Base-by-base conservation (phyloP, 2,797 vertebrate genomes). In the Lutjanus argentimaculatus region DNA sequence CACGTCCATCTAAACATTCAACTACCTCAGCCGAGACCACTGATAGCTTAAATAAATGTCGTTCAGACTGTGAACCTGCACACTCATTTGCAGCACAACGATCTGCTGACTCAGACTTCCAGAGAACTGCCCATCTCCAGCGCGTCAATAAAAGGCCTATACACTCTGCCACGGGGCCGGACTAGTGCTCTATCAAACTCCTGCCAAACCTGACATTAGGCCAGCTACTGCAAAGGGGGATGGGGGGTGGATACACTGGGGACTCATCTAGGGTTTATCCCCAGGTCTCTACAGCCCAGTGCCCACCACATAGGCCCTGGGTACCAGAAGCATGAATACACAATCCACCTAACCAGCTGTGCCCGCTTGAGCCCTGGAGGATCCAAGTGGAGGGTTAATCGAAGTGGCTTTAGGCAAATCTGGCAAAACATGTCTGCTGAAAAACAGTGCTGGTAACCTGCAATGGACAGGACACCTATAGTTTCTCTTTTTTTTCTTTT, bases 51-150 rank as follows among this genome's bases (percentile, higher is more conserved):
- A 86, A 89, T 77, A 84, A 87, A 92, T 79, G 80, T 17, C 48
- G 62, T 75, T 85, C 77, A 82, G 42, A 66, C 75, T 72, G 77
- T 68, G 76, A 79, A 84, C 78, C 77, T 71, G 68, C 70, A 72
- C 58, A 72, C 84, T 89, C 87, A 69, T 89, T 89, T 87, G 79
- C 85, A 75, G 86, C 78, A 78, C 84, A 68, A 67, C 51, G 67
- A 91, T 90, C 69, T 84, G 94, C 95, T 91, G 94, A 95, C 85
- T 95, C 91, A 92, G 92, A 80, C 77, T 85, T 89, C 62, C 59
- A 77, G 64, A 70, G 79, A 85, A 79, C 82, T 83, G 87, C 83
- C 86, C 93, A 86, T 92, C 87, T 92, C 85, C 86, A 74, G 79
- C 46, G 72, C 67, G 66, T 93, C 92, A 89, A 94, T 94, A 94